phyloP scores from a whole-genome alignment of 2,113 vertebrate species.

The Lota lota region DNA sequence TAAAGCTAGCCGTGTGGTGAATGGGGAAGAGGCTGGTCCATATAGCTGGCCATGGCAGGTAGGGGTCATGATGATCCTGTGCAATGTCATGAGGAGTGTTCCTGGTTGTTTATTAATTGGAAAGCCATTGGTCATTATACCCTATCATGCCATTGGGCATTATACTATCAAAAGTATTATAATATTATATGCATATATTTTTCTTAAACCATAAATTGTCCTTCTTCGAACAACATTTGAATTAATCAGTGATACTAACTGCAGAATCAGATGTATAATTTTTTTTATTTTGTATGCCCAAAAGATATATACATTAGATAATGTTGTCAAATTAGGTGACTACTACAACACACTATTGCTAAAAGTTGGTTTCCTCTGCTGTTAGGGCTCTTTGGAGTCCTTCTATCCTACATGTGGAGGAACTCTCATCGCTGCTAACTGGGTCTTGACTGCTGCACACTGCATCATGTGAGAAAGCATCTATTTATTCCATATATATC shows the following conservation, averaged over 20 bases:
- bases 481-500: background rate
- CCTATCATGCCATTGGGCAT: too few relatives aligned
- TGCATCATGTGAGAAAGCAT: slow-evolving; percentile 53
- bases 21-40: slow-evolving; percentile 55
- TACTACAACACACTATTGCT: too few relatives aligned
- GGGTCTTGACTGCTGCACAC: slow-evolving; percentile 67
- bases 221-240: too few relatives aligned
- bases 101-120: background rate
- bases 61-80: background rate
- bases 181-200: too few relatives aligned
- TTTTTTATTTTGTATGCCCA: too few relatives aligned
- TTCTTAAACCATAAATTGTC: too few relatives aligned
- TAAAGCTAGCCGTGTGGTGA: slow-evolving; percentile 48
- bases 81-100: background rate
- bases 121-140: too few relatives aligned
- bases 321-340: too few relatives aligned
- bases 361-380: background rate
- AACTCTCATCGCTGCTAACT: slow-evolving; percentile 60
- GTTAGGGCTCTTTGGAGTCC: slow-evolving; percentile 56
- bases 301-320: too few relatives aligned
- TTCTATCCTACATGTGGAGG: slow-evolving; percentile 64
- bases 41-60: slow-evolving; percentile 71
- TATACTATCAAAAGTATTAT: too few relatives aligned
- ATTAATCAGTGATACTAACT: too few relatives aligned
- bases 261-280: too few relatives aligned